Conservation (phyloP, 2,113 vertebrate genomes). For the Melospiza georgiana region DNA sequence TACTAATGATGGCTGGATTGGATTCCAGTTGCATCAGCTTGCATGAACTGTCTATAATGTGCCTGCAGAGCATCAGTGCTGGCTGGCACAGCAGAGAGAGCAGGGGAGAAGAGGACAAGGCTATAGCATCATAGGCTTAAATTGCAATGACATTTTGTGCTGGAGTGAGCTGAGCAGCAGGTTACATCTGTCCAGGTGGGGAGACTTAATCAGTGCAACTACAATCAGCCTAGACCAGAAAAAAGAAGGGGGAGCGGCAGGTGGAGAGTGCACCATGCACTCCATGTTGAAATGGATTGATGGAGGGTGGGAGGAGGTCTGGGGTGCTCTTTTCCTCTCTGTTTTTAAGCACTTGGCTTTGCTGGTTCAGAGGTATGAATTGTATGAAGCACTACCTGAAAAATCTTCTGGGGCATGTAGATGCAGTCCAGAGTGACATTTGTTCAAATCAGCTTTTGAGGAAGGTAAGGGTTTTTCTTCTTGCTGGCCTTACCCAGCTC, state of each 20-base stretch:
- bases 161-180: neutral
- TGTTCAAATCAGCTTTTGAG: neutral
- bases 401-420: neutral
- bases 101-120: neutral
- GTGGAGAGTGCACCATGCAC: fast-evolving
- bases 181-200: neutral
- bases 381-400: neutral
- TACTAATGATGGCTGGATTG: neutral
- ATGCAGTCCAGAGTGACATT: neutral
- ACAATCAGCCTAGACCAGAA: neutral
- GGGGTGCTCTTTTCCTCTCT: neutral
- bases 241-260: neutral
- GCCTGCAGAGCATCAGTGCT: neutral
- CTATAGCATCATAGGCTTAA: neutral
- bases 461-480: neutral
- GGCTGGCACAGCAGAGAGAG: neutral
- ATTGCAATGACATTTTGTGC: neutral
- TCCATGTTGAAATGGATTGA: neutral
- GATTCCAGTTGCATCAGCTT: neutral
- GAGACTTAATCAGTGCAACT: neutral
- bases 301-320: neutral
- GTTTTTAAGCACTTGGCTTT: neutral
- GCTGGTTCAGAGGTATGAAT: neutral
- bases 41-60: neutral
- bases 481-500: neutral